Evolutionary conservation across 1,140 invertebrate genomes (phyloP).

Genomic region (Asobara japonica): DNA sequence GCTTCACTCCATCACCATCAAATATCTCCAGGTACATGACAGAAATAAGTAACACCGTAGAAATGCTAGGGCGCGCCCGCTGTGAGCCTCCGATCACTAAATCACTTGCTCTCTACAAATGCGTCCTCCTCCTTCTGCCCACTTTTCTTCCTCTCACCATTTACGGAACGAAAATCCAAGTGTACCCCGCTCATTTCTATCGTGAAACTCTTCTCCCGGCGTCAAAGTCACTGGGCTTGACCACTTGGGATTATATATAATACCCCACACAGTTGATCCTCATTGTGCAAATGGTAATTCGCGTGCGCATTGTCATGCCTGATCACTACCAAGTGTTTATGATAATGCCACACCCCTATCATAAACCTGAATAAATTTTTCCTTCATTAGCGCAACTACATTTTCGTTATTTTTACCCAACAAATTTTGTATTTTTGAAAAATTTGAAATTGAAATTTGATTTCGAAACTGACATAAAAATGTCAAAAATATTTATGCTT

Average conservation of each 20-base stretch:
- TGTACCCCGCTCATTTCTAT: conserved; percentile 18
- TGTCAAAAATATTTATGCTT: not conserved
- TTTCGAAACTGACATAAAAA: too few relatives aligned
- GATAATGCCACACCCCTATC: not conserved
- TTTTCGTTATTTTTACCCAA: not conserved
- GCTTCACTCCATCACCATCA: conserved; percentile 10
- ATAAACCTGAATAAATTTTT: conserved; percentile 8
- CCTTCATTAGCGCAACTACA: not conserved
- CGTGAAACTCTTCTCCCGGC: not conserved
- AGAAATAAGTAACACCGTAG: conserved; percentile 12
- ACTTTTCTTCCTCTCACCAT: conserved; percentile 34
- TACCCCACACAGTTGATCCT: not conserved
- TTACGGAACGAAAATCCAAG: conserved; percentile 30
- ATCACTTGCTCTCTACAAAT: conserved; percentile 29
- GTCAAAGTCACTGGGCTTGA: conserved; percentile 7
- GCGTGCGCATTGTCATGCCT: not conserved
- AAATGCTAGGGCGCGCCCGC: conserved; percentile 29
- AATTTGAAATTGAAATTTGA: not conserved
- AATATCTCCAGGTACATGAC: not conserved
- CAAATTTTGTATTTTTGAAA: not conserved
- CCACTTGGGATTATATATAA: not conserved
- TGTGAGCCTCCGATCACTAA: conserved; percentile 31
- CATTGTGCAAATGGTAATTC: not conserved
- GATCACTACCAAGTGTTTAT: not conserved
- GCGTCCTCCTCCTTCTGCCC: conserved; percentile 27